Base-by-base conservation (phyloP, 1,140 invertebrate species). In the Cheumatopsyche charites region DNA sequence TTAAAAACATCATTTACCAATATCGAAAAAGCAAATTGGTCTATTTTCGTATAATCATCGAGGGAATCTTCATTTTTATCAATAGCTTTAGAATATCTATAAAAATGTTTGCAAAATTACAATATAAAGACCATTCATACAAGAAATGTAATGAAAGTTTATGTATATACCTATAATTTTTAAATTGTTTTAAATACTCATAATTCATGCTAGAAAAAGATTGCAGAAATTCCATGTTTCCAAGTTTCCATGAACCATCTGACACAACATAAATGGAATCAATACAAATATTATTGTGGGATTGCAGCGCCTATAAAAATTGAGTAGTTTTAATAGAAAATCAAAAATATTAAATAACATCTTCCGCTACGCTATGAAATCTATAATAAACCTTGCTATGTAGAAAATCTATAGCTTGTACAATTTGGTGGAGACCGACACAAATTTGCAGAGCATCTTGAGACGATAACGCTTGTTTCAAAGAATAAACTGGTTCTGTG, bases 221-320 rank as follows among this genome's bases (percentile, higher is more conserved):
- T 81, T 90, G 92, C 0, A 92, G 82, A 82, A 90, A 92, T 79
- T 95, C 92, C 65, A 95, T 82, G 3, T 92, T 92, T 17, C 91
- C 92, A 13, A 96, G 82, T 80, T 91, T 92, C 93, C 93, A 95
- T 70, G 85, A 89, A 5, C 92, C 92, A 81, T 94, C 91, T 13
- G 87, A 84, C 7, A 89, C 89, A 2, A 95, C 89, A 83, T 93
- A 95, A 68, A 96, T 86, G n/a, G 92, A 89, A 75, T 89, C 87
- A 69, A 88, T 85, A 78, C 90, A 90, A 17, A 96, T 82, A 83
- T 95, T 95, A 67, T 94, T 92, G 79, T 95, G 94, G 19, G 91
- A 90, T 42, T 88, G 86, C 1, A 13, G 25, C 1, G 42, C 65
- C 65, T 67, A 47, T 52, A 49, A 62, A n/a, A 23, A 71, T 17